A percentile compares a stretch with the other conserved stretches of the same genome.
These are phyloP conservation scores for Crocallis elinguaria DNA, from an alignment of 2,888 invertebrate species.

Conservation along the genomic window DNA sequence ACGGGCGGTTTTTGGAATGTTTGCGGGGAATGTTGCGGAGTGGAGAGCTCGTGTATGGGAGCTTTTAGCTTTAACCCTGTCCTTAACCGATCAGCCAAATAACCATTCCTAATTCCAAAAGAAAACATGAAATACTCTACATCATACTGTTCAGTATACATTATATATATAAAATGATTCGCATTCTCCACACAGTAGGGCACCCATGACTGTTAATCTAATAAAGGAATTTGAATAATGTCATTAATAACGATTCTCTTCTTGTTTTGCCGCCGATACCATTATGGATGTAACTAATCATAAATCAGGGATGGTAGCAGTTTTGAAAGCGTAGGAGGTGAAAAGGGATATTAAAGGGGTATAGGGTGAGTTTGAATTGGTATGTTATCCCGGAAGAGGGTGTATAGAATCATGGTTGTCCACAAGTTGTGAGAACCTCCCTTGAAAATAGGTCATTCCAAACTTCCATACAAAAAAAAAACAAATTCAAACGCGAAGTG, in stretches of 20 bases:
- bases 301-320: conserved; percentile 48
- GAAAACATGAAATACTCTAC: background rate
- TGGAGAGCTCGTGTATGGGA: no score
- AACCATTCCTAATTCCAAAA: background rate
- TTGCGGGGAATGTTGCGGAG: no score
- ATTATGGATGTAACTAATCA: conserved; percentile 45
- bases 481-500: no score
- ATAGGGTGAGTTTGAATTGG: no score
- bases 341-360: background rate
- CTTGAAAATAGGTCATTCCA: no score
- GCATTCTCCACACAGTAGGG: conserved; percentile 72
- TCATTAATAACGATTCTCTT: conserved; percentile 66
- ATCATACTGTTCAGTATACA: background rate
- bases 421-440: no score
- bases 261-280: conserved; percentile 40
- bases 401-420: no score
- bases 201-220: conserved; percentile 77
- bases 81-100: no score
- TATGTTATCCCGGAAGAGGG: no score
- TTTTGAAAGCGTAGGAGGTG: background rate
- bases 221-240: conserved; percentile 79
- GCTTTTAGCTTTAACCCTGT: no score
- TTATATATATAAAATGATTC: conserved; percentile 43
- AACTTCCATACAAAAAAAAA: no score
- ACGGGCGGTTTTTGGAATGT: no score